phyloP scores from a whole-genome alignment of 1,140 invertebrate species.

The Trinorchestia longiramus region DNA sequence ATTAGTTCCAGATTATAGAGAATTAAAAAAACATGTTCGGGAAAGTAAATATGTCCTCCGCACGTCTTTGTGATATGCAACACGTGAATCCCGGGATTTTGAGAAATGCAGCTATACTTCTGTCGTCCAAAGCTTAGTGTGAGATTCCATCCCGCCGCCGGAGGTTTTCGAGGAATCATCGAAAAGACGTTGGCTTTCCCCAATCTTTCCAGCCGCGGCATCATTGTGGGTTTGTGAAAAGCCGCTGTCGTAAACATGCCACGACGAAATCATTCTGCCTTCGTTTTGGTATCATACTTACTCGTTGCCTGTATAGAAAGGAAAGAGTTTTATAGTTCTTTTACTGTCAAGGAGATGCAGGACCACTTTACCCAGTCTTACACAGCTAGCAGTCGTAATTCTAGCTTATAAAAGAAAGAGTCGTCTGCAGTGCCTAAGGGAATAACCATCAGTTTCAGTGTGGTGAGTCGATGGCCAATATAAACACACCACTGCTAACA shows the following conservation, averaged over 20 bases:
- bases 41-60: background rate
- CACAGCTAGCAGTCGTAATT: slow-evolving; percentile 22
- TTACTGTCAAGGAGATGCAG: slow-evolving; percentile 18
- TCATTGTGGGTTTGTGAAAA: slow-evolving; percentile 10
- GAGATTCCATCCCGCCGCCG: background rate
- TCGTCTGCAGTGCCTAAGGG: background rate
- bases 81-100: background rate
- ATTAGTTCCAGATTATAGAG: background rate
- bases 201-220: slow-evolving; percentile 9
- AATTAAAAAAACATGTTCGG: background rate
- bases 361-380: slow-evolving; percentile 28
- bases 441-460: slow-evolving; percentile 16
- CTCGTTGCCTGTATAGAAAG: slow-evolving; percentile 34
- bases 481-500: background rate
- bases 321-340: slow-evolving; percentile 11
- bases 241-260: slow-evolving; percentile 6
- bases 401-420: slow-evolving; percentile 28
- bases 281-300: slow-evolving; percentile 21
- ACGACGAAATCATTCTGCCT: background rate
- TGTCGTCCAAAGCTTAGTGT: background rate
- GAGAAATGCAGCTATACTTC: background rate
- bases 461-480: background rate
- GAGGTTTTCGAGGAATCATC: background rate
- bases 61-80: background rate
- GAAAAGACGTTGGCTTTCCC: background rate